Evolutionary conservation across 2,888 invertebrate genomes (phyloP).

Genomic region (Standfussiana lucernea): DNA sequence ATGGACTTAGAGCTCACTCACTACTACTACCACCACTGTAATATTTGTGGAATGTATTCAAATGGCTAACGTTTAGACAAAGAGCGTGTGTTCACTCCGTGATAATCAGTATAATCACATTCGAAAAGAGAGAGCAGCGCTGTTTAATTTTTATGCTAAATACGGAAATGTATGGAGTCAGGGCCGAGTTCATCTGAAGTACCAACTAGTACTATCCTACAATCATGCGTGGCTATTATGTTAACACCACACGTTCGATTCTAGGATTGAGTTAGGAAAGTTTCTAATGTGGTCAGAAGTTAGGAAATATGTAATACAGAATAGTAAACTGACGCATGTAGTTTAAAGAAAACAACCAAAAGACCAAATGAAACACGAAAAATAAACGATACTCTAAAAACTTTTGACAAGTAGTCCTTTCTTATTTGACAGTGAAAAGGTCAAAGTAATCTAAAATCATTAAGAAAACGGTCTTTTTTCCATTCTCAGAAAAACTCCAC

Average conservation of each 20-base stretch:
- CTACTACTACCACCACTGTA: neutral
- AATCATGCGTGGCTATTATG: neutral
- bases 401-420: slow-evolving; percentile 12
- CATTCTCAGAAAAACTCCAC: slow-evolving; percentile 10
- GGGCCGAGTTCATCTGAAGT: slow-evolving; percentile 12
- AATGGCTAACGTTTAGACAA: slow-evolving; percentile 46
- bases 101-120: slow-evolving; percentile 54
- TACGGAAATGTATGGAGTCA: slow-evolving; percentile 35
- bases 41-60: slow-evolving; percentile 38
- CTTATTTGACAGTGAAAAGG: slow-evolving; percentile 31
- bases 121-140: slow-evolving; percentile 56
- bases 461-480: slow-evolving; percentile 6
- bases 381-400: neutral
- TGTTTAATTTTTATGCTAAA: slow-evolving; percentile 61
- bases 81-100: slow-evolving; percentile 31
- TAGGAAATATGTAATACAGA: neutral
- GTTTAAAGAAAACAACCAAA: neutral
- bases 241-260: neutral
- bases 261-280: neutral
- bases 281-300: neutral
- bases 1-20: neutral
- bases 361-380: neutral
- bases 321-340: neutral
- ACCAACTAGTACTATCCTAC: neutral
- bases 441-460: slow-evolving; percentile 27